Conservation (phyloP, 2,113 vertebrate genomes). For the Clinocottus analis region DNA sequence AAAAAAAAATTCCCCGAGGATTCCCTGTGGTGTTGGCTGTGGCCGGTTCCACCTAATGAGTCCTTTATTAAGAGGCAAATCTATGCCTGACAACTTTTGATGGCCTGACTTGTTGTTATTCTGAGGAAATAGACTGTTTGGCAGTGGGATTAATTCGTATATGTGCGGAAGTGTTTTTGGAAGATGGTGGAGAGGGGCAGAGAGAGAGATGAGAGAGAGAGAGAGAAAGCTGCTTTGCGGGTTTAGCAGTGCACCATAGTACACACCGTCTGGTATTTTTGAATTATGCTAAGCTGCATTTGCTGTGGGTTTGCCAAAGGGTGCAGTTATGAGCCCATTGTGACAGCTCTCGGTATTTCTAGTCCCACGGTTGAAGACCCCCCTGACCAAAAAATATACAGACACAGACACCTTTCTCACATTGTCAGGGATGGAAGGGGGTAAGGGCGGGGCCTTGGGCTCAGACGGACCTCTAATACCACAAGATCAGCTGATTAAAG, state of each 20-base stretch:
- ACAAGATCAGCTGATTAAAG: slow-evolving; percentile 70
- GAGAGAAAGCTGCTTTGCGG: slow-evolving; percentile 76
- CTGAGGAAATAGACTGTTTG: slow-evolving; percentile 39
- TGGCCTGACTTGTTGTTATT: slow-evolving; percentile 42
- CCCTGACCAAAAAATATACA: slow-evolving; percentile 29
- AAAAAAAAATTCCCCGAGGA: background rate
- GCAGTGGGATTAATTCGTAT: slow-evolving; percentile 48
- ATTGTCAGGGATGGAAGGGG: slow-evolving; percentile 35
- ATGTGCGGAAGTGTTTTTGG: slow-evolving; percentile 63
- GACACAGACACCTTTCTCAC: slow-evolving; percentile 49
- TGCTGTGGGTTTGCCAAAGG: slow-evolving; percentile 64
- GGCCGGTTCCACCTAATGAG: slow-evolving; percentile 36
- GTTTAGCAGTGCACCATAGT: slow-evolving; percentile 65
- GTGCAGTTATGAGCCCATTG: slow-evolving; percentile 68
- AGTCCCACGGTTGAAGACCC: slow-evolving; percentile 38
- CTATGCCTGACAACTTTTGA: slow-evolving; percentile 24
- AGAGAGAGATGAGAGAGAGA: slow-evolving; percentile 55
- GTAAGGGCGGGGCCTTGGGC: slow-evolving; percentile 11
- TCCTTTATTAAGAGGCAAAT: slow-evolving; percentile 48
- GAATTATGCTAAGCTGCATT: slow-evolving; percentile 79
- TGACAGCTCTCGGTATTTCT: slow-evolving; percentile 41
- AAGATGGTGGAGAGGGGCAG: slow-evolving; percentile 50
- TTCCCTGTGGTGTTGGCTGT: background rate
- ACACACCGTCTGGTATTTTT: slow-evolving; percentile 76
- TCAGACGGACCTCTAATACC: slow-evolving; percentile 72